Base-by-base conservation (phyloP, 1,140 invertebrate genomes). In the Trichonephila clavipes region DNA sequence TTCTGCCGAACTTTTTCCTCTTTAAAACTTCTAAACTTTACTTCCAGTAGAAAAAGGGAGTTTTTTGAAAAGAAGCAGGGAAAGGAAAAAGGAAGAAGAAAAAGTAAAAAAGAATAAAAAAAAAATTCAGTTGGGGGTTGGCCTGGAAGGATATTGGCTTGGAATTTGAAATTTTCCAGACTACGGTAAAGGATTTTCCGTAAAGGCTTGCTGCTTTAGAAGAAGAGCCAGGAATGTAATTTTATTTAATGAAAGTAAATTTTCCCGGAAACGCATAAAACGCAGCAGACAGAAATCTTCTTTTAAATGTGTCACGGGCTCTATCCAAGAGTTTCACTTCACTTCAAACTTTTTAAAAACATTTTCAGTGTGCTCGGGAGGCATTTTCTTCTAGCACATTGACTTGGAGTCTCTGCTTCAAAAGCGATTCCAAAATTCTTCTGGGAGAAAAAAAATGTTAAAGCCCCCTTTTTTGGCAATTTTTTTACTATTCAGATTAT, bases 1-100 rank as follows among this genome's bases (percentile, higher is more conserved):
- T 93, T 93, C 83, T 64, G 85, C 85, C n/a, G 69, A 62, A 92
- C 61, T 85, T 87, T 77, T 92, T 77, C 28, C 28, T 44, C 81
- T 91, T 91, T 83, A 21, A 86, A 93, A 93, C 92, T 93, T 93
- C 66, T 88, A 86, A 93, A 93, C 92, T 93, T 93, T 93, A 72
- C 40, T 93, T 40, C 69, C 81, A 72, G 61, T 88, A 82, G n/a
- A 77, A 61, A 51, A 69, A 64, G 18, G 34, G 72, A 77, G n/a
- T 28, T 58, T 90, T 90, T 82, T 18, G 24, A 34, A 77, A 34
- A 77, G 24, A 77, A 77, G 72, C 24, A 77, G 21, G 62, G 62
- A 21, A 64, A 19, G 62, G 62, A 64, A 64, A 21, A 64, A 19
- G 62, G 62, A 64, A 64, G 5, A 64, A 21, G 21, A 14, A 19